A percentile compares a stretch with the other conserved stretches of the same genome.
These are phyloP conservation scores for Strigamia maritima DNA, from an alignment of 2,888 invertebrate species.

Conservation along the genomic window DNA sequence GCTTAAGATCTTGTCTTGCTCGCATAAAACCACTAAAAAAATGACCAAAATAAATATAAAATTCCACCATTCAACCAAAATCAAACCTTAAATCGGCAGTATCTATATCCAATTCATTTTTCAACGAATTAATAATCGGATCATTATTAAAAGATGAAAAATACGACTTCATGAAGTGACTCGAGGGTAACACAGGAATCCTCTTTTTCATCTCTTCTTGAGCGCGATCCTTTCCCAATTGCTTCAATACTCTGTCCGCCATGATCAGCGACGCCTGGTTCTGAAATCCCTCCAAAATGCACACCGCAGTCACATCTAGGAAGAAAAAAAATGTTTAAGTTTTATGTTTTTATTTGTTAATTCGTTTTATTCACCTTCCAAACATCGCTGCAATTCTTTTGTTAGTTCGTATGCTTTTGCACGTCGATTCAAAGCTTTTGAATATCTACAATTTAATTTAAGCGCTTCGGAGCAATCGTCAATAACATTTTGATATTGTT, in stretches of 20 bases:
- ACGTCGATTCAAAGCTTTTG: slow-evolving; percentile 46
- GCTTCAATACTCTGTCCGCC: slow-evolving; percentile 84
- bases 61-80: neutral
- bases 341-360: neutral
- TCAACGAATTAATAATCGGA: slow-evolving; percentile 61
- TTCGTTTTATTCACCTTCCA: slow-evolving; percentile 60
- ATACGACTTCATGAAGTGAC: slow-evolving; percentile 80
- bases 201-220: slow-evolving; percentile 46
- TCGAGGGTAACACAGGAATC: slow-evolving; percentile 74
- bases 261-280: slow-evolving; percentile 74
- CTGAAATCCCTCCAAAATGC: slow-evolving; percentile 82
- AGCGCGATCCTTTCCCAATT: slow-evolving; percentile 59
- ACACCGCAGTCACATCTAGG: slow-evolving; percentile 82
- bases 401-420: slow-evolving; percentile 65
- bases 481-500: slow-evolving; percentile 60
- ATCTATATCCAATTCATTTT: neutral
- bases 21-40: slow-evolving; percentile 49
- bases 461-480: slow-evolving; percentile 55
- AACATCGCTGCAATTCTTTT: slow-evolving; percentile 71
- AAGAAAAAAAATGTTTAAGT: slow-evolving; percentile 37
- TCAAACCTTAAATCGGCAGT: slow-evolving; percentile 40
- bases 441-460: slow-evolving; percentile 51
- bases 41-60: neutral
- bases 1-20: slow-evolving; percentile 48
- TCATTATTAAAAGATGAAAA: slow-evolving; percentile 84